Evolutionary conservation across 2,797 vertebrate genomes (phyloP), one percentile per base, ranked within the genome.

Genomic region (Takifugu ocellatus): DNA sequence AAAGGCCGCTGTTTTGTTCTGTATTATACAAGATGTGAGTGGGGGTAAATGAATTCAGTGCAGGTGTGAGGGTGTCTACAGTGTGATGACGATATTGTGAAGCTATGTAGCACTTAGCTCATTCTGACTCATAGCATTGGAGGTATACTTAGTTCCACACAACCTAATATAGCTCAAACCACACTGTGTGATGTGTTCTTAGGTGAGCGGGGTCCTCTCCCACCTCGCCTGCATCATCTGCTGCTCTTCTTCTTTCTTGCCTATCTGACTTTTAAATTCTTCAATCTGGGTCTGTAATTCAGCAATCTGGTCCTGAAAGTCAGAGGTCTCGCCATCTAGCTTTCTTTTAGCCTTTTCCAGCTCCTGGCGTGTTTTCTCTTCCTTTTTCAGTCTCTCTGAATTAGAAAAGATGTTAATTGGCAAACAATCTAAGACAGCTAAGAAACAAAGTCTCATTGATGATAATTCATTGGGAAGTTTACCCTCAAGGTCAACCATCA

Each of bases 401-500:
- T 58, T 7, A 49, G 44, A 64, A 55, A 48, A 2, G 12, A 49
- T 39, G 36, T 11, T 14, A 39, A 39, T 39, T 14, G 36, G 36
- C 36, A 39, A 39, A 39, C 9, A 36, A 36, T 3, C 59, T 1
- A 39, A 1, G 21, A 9, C 0, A 0, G 36, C n/a, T 55, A 33
- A 47, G 21, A 25, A 9, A 5, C 46, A 21, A 47, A 17, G 5
- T 10, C 36, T 39, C 9, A 39, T 39, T 46, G 17, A n/a, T 46
- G 44, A 21, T 8, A n/a, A 42, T 51, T 5, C 4, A 0, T 11
- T 25, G 2, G 25, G 7, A 69, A 25, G 2, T 72, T 86, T 81
- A 98, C 97, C 97, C 90, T 99, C 97, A 65, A 99, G 84, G 77
- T 99, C 96, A 0, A 91, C 92, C 90, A 99, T 95, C 95, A 99